phyloP scores from a whole-genome alignment of 1,140 invertebrate species.

The Calephelis nemesis region DNA sequence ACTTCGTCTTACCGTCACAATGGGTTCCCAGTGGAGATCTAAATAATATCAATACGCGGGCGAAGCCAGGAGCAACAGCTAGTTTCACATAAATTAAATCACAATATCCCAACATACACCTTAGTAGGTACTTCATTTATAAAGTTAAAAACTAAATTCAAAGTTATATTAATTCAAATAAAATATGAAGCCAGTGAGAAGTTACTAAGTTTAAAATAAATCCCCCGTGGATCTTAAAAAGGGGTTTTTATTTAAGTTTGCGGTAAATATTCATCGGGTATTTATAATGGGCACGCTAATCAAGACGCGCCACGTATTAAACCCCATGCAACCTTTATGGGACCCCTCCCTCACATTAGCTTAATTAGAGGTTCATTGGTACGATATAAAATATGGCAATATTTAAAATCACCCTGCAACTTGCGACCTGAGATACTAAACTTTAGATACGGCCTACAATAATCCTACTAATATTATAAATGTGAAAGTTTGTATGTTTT shows the following conservation, averaged over 20 bases:
- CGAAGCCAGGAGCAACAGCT: no score
- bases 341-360: conserved; percentile 10
- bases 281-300: conserved; percentile 6
- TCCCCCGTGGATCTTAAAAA: background rate
- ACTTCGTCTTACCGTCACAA: no score
- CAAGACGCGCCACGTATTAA: conserved; percentile 3
- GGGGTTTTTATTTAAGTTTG: background rate
- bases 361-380: conserved; percentile 3
- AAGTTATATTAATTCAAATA: no score
- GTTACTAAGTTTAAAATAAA: background rate
- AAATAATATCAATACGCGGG: no score
- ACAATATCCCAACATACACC: no score
- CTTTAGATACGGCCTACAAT: conserved; percentile 25
- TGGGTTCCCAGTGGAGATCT: no score
- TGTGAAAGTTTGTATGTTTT: no score
- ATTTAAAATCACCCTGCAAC: conserved; percentile 5
- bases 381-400: conserved; percentile 17
- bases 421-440: background rate
- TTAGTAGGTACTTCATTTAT: no score
- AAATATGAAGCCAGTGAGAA: background rate
- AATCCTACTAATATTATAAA: no score
- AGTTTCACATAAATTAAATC: no score
- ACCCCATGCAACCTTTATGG: conserved; percentile 9
- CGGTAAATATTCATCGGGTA: background rate
- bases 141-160: no score